A percentile compares a stretch with the other conserved stretches of the same genome.
These are phyloP conservation scores for Dallia pectoralis DNA, from an alignment of 2,797 vertebrate species.

Conservation along the genomic window DNA sequence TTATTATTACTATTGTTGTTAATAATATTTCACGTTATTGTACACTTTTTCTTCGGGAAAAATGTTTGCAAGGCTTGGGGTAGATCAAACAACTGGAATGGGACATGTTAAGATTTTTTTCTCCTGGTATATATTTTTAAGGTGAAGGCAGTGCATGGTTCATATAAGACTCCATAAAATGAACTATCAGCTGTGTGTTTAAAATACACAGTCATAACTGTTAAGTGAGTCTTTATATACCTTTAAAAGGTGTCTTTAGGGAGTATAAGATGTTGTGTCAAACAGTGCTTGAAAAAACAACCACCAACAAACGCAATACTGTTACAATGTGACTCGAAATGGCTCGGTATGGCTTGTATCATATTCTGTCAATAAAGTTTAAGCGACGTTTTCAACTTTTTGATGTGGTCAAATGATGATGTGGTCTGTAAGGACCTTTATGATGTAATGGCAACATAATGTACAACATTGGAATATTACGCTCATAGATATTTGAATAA, in stretches of 20 bases:
- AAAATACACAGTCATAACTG: slow-evolving; percentile 5
- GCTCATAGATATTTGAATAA: slow-evolving; percentile 8
- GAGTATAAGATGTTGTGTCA: slow-evolving; percentile 11
- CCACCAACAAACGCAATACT: not conserved
- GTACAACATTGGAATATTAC: not conserved
- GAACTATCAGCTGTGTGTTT: slow-evolving; percentile 10
- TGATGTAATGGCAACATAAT: slow-evolving; percentile 1
- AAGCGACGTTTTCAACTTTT: slow-evolving; percentile 23
- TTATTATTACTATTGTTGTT: slow-evolving; percentile 3
- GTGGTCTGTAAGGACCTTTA: slow-evolving; percentile 2
- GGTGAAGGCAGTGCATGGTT: slow-evolving; percentile 12
- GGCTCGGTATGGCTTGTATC: slow-evolving; percentile 11
- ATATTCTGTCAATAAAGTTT: slow-evolving; percentile 22
- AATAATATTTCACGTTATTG: not conserved
- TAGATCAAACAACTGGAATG: slow-evolving; percentile 23
- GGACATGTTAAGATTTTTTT: not conserved
- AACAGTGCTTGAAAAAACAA: slow-evolving; percentile 5
- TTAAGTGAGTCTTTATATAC: not conserved
- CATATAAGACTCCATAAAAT: slow-evolving; percentile 13
- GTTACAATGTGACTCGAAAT: slow-evolving; percentile 1
- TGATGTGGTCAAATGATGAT: slow-evolving; percentile 5
- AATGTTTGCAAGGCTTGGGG: slow-evolving; percentile 9
- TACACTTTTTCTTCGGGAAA: not conserved
- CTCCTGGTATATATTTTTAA: slow-evolving; percentile 9
- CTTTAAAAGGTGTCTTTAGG: slow-evolving; percentile 9